phyloP scores from a whole-genome alignment of 2,888 invertebrate genomes.

The Melinaea menophilus region DNA sequence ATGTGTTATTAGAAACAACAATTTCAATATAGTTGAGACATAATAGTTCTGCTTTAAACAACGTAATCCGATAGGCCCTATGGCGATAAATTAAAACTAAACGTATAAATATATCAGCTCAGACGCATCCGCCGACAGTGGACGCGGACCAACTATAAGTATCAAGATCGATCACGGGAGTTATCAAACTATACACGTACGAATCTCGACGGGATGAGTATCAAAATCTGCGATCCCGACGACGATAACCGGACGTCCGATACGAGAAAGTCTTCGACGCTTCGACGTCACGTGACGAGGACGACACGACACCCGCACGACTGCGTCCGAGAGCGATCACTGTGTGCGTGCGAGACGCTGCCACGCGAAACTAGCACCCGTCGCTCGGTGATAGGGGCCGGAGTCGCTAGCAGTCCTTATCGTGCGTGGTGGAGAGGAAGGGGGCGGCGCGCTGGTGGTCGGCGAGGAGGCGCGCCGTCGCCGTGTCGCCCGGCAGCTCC shows the following conservation, averaged over 20 bases:
- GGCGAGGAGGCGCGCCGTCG: slow-evolving; percentile 92
- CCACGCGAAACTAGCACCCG: slow-evolving; percentile 15
- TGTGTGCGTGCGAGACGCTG: background rate
- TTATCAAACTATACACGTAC: too few species aligned
- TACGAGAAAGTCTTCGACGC: too few species aligned
- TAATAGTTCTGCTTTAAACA: background rate
- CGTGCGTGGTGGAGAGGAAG: slow-evolving; percentile 90
- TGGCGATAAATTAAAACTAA: slow-evolving; percentile 1
- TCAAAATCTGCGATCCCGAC: too few species aligned
- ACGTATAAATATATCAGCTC: background rate
- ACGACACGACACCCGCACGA: too few species aligned
- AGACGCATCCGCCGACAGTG: background rate
- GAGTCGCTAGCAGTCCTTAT: slow-evolving; percentile 88
- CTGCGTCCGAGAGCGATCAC: too few species aligned
- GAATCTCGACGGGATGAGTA: too few species aligned
- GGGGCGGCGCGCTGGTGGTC: slow-evolving; percentile 96
- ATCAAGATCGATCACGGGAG: too few species aligned
- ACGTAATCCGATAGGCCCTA: slow-evolving; percentile 1
- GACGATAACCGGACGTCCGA: too few species aligned
- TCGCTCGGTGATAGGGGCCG: slow-evolving; percentile 6
- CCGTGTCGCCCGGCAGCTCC: slow-evolving; percentile 95
- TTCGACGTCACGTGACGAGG: too few species aligned
- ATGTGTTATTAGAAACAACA: background rate
- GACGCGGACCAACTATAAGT: too few species aligned
- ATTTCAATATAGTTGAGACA: background rate